A percentile compares a stretch with the other conserved stretches of the same genome.
Conservation (phyloP, 2,888 invertebrate genomes). For the Lycophotia porphyrea region DNA sequence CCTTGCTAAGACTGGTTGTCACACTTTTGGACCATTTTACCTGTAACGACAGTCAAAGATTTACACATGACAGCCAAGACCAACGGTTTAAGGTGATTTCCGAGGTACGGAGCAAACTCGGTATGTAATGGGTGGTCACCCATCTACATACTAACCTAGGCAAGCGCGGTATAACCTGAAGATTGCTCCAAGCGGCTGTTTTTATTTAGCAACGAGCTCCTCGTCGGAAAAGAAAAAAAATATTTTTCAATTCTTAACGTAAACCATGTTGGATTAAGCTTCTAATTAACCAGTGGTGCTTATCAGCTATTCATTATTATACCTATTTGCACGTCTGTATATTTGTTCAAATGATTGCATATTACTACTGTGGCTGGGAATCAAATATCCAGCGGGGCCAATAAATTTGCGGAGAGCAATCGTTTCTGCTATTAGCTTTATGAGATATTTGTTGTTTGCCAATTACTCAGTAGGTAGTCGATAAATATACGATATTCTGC, state of each 20-base stretch:
- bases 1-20: too few relatives aligned
- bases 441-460: conserved; percentile 58
- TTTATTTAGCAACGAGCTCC: too few relatives aligned
- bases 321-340: conserved; percentile 53
- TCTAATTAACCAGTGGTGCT: neutral
- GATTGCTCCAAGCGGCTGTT: too few relatives aligned
- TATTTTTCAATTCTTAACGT: neutral
- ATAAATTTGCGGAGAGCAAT: conserved; percentile 82
- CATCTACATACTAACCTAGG: too few relatives aligned
- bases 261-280: neutral
- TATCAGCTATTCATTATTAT: conserved; percentile 1
- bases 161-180: too few relatives aligned
- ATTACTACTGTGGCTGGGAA: conserved; percentile 69
- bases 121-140: too few relatives aligned
- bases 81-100: too few relatives aligned
- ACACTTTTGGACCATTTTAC: too few relatives aligned
- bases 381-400: conserved; percentile 67
- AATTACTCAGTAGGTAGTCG: conserved; percentile 45
- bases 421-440: conserved; percentile 71
- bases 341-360: conserved; percentile 49
- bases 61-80: too few relatives aligned
- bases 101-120: too few relatives aligned
- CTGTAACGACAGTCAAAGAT: too few relatives aligned
- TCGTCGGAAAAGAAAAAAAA: neutral
- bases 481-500: conserved; percentile 34